Base-by-base conservation (phyloP, 2,888 invertebrate species). In the Calameuta idolon region DNA sequence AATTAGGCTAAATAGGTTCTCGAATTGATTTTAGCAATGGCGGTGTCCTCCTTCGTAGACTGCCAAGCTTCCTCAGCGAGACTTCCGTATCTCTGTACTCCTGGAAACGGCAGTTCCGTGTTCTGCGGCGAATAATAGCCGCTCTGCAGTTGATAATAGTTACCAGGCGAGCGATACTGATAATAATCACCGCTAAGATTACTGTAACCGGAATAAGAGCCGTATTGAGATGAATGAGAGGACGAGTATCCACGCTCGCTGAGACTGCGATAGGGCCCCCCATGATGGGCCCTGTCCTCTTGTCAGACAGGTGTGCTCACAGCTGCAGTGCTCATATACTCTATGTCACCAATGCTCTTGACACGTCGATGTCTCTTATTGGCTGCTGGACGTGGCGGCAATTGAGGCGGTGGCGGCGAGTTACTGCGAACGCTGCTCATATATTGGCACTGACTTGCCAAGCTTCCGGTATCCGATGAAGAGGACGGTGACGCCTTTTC, bases 301-400 rank as follows among this genome's bases (percentile, higher is more conserved):
- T 91, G 91, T 91, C 91, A 91, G 84, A 91, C 91, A 35, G 91
- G 89, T 34, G 91, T 91, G 83, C 90, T 90, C 3, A 91, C 91
- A 11, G 89, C 89, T 11, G 87, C 87, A 79, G 84, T 90, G 34
- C 88, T 89, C 86, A 91, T 89, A 82, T 91, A 91, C 73, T 96
- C 95, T 86, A 96, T 96, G 90, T 96, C 96, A 4, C 96, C 95
- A 84, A 96, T 96, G 87, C 95, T 95, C 86, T 95, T 95, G 68
- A 95, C 95, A 23, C 95, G 92, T 31, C 95, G 92, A 85, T 95
- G 95, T 75, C 94, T 92, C 83, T 93, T 94, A 37, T 81, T 78
- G 37, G 86, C 83, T 82, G 80, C 87, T 23, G 87, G 92, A 75
- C 90, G 83, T 0, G 89, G 92, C 2, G 89, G 91, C 12, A 89